Conservation (phyloP, 2,113 vertebrate genomes). For the Prionailurus bengalensis region DNA sequence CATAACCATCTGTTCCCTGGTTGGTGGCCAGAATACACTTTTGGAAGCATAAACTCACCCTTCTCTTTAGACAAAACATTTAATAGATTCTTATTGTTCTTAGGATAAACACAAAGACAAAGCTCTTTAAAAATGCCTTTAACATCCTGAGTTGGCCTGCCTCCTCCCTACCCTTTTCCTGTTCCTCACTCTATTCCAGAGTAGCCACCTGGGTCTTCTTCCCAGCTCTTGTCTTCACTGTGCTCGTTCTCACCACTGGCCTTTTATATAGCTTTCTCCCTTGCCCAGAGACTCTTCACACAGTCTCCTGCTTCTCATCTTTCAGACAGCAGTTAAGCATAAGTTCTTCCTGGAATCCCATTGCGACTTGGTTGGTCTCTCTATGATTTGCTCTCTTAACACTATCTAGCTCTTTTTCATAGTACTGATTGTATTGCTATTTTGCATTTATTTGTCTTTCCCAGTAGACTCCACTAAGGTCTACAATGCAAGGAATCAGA, state of each 20-base stretch:
- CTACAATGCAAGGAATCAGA: not conserved
- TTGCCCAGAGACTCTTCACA: not conserved
- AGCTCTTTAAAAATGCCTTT: not conserved
- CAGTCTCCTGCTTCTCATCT: not conserved
- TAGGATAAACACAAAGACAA: not conserved
- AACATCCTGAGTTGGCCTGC: not conserved
- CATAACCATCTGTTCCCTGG: not conserved
- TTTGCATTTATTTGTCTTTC: not conserved
- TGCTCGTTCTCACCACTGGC: not conserved
- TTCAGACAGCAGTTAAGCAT: not conserved
- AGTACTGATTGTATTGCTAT: not conserved
- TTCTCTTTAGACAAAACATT: conserved; percentile 27
- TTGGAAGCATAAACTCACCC: not conserved
- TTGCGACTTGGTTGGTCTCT: not conserved
- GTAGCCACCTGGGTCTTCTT: not conserved
- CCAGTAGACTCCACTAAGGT: not conserved
- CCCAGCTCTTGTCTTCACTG: not conserved
- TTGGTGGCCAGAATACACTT: conserved; percentile 1
- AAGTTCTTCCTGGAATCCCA: not conserved
- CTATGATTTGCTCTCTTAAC: not conserved
- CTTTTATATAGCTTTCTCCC: not conserved
- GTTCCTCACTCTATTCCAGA: not conserved
- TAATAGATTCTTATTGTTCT: not conserved
- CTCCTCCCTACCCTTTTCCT: not conserved
- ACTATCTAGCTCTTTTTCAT: not conserved